phyloP scores from a whole-genome alignment of 2,113 vertebrate species.

The Crotalus viridis region DNA sequence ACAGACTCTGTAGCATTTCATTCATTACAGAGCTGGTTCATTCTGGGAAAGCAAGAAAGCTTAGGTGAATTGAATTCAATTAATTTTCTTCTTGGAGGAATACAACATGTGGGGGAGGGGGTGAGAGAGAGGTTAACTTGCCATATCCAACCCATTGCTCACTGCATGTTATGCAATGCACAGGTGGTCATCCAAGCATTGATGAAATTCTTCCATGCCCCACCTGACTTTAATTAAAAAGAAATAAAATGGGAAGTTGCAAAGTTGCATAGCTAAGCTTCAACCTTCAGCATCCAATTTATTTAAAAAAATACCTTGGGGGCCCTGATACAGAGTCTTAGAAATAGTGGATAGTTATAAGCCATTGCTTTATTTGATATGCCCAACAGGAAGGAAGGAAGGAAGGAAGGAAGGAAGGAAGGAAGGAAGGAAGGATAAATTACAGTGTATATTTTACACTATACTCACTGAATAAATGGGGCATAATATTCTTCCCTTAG shows the following conservation, averaged over 20 bases:
- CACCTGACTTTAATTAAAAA: not conserved
- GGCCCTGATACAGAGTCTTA: not conserved
- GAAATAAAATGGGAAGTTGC: not conserved
- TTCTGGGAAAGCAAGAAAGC: not conserved
- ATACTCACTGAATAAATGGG: not conserved
- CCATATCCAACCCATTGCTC: not conserved
- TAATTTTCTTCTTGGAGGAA: not conserved
- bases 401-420: not conserved
- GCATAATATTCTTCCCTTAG: not conserved
- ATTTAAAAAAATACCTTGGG: not conserved
- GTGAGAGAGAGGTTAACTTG: not conserved
- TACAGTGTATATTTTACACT: not conserved
- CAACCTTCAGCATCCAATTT: not conserved
- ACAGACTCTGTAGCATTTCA: not conserved
- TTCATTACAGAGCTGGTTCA: not conserved
- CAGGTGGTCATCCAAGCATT: not conserved
- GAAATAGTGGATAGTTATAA: not conserved
- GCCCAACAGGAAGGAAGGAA: not conserved
- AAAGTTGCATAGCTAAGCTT: not conserved
- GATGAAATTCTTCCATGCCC: not conserved
- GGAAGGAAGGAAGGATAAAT: not conserved
- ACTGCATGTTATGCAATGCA: not conserved
- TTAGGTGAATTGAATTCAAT: not conserved
- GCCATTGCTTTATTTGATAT: not conserved
- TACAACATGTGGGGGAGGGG: not conserved